Conservation (phyloP, 2,888 invertebrate species). For the Mycalesis mineus region DNA sequence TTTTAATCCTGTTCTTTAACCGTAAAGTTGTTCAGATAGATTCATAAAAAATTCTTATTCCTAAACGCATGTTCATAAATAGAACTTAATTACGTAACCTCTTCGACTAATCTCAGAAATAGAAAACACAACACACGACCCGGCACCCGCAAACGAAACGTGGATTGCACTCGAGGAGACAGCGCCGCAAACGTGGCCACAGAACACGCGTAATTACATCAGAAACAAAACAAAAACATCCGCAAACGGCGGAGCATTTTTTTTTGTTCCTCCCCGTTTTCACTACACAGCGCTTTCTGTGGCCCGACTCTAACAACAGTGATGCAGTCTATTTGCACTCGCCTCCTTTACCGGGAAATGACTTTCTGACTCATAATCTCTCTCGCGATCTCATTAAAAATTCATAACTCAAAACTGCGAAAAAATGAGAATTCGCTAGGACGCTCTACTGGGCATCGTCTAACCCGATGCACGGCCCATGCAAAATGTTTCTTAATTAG, state of each 20-base stretch:
- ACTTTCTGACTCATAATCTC: constrained; percentile 80
- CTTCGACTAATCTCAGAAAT: background rate
- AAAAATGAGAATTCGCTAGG: constrained; percentile 70
- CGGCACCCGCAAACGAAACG: constrained; percentile 37
- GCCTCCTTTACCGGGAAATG: constrained; percentile 75
- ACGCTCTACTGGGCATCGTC: constrained; percentile 27
- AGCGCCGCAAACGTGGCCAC: constrained; percentile 48
- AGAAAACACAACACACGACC: constrained; percentile 60
- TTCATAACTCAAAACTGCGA: constrained; percentile 79
- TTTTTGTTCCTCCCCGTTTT: constrained; percentile 13
- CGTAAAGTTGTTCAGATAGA: background rate
- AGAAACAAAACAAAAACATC: constrained; percentile 29
- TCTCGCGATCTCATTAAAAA: constrained; percentile 81
- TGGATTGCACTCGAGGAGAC: constrained; percentile 70
- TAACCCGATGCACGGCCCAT: constrained; percentile 26
- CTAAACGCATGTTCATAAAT: background rate
- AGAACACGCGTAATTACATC: constrained; percentile 34
- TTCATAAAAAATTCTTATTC: background rate
- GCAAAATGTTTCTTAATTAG: constrained; percentile 30
- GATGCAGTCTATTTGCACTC: constrained; percentile 55
- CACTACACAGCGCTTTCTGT: constrained; percentile 33
- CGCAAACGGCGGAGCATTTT: constrained; percentile 12
- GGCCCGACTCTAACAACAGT: constrained; percentile 62
- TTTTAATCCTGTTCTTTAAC: too few species aligned
- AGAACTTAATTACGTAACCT: background rate